Conservation (phyloP, 2,113 vertebrate genomes). For the Gopherus flavomarginatus region DNA sequence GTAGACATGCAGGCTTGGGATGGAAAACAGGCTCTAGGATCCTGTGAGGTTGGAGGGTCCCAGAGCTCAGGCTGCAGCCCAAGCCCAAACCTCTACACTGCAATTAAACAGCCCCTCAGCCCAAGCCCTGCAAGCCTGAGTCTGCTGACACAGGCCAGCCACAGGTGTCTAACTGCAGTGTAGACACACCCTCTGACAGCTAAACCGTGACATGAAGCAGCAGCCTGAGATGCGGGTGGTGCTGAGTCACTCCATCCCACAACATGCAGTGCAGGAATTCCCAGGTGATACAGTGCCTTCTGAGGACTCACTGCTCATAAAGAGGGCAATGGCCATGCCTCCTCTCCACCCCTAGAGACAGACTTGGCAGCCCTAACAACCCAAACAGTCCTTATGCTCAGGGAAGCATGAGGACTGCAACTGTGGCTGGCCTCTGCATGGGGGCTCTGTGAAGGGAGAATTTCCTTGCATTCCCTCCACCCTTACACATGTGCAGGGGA, state of each 20-base stretch:
- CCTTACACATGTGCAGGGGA: background rate
- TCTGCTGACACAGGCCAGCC: background rate
- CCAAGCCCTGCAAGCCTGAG: background rate
- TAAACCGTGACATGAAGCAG: background rate
- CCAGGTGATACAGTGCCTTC: background rate
- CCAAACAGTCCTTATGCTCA: background rate
- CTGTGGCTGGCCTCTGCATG: background rate
- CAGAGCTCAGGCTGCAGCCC: background rate
- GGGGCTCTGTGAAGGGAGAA: background rate
- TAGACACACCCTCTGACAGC: background rate
- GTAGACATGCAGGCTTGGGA: background rate
- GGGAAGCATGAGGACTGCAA: background rate
- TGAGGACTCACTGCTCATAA: background rate
- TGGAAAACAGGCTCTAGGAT: background rate
- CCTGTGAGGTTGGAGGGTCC: background rate
- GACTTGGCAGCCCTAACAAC: background rate
- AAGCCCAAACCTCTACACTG: no score
- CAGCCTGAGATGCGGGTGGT: background rate
- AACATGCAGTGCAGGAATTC: background rate
- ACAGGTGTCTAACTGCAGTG: background rate
- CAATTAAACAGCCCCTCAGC: background rate
- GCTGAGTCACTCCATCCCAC: background rate
- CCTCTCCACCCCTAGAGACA: background rate
- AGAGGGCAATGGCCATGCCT: background rate
- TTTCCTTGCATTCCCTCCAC: background rate